Evolutionary conservation across 2,888 invertebrate genomes (phyloP).

Genomic region (Craniophora ligustri): DNA sequence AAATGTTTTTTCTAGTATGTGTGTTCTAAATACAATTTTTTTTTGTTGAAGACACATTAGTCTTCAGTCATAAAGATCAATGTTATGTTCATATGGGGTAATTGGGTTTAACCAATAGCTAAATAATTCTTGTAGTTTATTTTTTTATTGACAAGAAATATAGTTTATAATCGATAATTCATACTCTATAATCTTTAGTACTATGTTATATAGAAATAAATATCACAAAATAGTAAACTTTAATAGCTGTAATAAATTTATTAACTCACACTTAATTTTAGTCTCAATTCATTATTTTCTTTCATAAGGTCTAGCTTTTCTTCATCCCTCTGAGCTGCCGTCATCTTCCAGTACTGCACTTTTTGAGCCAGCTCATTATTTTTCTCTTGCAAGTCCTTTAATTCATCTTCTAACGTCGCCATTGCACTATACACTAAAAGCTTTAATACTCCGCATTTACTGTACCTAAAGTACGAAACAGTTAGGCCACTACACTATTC

Average conservation of each 20-base stretch:
- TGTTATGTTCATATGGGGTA: no score
- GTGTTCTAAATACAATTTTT: no score
- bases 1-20: no score
- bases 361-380: constrained; percentile 80
- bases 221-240: neutral
- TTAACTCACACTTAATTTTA: constrained; percentile 80
- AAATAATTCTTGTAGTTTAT: no score
- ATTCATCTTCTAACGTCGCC: constrained; percentile 74
- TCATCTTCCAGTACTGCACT: constrained; percentile 80
- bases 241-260: neutral
- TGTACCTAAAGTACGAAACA: constrained; percentile 39
- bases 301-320: constrained; percentile 80
- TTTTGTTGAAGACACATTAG: no score
- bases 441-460: constrained; percentile 5
- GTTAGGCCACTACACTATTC: neutral
- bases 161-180: no score
- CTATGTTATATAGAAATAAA: no score
- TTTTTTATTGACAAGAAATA: no score
- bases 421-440: constrained; percentile 49
- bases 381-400: constrained; percentile 72
- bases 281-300: constrained; percentile 77
- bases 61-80: no score
- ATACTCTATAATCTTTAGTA: no score
- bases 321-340: constrained; percentile 74
- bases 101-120: no score